A percentile compares a stretch with the other conserved stretches of the same genome.
Evolutionary conservation across 2,797 vertebrate species (phyloP).

Genomic region (Heteromormyrus szaboi): DNA sequence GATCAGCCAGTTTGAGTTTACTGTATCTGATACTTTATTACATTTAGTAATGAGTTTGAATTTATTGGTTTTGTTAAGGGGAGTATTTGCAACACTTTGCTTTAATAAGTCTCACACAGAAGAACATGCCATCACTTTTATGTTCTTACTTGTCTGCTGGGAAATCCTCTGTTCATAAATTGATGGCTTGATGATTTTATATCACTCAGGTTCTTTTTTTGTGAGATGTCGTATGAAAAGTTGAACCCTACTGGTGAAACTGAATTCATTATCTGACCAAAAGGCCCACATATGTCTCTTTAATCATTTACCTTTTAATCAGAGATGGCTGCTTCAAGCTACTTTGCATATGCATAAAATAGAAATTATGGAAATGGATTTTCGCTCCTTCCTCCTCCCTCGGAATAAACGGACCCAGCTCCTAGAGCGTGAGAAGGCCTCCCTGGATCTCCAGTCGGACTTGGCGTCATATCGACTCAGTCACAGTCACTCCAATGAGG

Average conservation of each 20-base stretch:
- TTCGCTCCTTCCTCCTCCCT: background rate
- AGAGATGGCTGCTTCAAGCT: background rate
- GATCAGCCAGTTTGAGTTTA: slow-evolving; percentile 71
- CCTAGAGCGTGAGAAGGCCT: slow-evolving; percentile 27
- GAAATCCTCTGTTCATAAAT: background rate
- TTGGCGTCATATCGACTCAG: slow-evolving; percentile 39
- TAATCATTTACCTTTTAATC: background rate
- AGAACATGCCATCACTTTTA: slow-evolving; percentile 20
- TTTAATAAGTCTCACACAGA: slow-evolving; percentile 49
- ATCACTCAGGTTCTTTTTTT: background rate
- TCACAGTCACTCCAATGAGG: slow-evolving; percentile 47
- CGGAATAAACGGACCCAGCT: slow-evolving; percentile 36
- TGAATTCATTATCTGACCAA: background rate
- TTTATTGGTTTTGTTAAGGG: slow-evolving; percentile 61
- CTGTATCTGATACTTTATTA: slow-evolving; percentile 73
- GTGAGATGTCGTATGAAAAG: background rate
- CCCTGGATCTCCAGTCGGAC: slow-evolving; percentile 37
- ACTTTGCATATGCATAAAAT: background rate
- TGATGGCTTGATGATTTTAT: slow-evolving; percentile 10
- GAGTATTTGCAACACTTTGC: slow-evolving; percentile 52
- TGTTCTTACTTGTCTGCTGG: slow-evolving; percentile 3
- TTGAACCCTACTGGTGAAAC: background rate
- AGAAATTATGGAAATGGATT: background rate
- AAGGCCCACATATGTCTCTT: background rate
- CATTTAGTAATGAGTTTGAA: slow-evolving; percentile 66